These are phyloP conservation scores for Lepidurus apus DNA, from an alignment of 1,140 invertebrate genomes.

Conservation along the genomic window DNA sequence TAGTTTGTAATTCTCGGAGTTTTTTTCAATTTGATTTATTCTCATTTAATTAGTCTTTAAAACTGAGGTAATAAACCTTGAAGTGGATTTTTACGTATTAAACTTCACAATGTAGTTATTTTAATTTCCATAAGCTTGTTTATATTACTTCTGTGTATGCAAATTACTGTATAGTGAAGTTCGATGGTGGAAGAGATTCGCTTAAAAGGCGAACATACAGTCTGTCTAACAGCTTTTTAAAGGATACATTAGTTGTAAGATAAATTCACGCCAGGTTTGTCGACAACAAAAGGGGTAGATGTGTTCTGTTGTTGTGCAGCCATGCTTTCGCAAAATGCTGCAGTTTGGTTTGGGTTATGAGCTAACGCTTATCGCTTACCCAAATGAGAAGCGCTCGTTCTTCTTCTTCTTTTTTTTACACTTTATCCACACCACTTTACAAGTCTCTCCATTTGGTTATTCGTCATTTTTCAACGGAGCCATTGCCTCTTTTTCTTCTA, in stretches of 20 bases:
- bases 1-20: too few species aligned
- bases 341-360: too few species aligned
- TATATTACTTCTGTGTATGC: too few species aligned
- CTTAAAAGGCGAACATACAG: too few species aligned
- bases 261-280: slow-evolving; percentile 1
- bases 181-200: too few species aligned
- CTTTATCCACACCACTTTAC: neutral
- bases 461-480: neutral
- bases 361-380: neutral
- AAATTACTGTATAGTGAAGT: too few species aligned
- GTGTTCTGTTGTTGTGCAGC: neutral
- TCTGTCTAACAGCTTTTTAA: neutral
- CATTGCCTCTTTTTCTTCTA: neutral
- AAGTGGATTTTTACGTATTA: too few species aligned
- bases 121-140: too few species aligned
- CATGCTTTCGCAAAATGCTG: neutral
- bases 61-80: too few species aligned
- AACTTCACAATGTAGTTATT: too few species aligned
- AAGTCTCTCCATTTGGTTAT: neutral
- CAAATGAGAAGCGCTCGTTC: neutral
- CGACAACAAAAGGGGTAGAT: neutral
- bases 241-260: neutral
- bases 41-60: too few species aligned
- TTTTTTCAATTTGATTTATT: too few species aligned
- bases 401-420: neutral